Evolutionary conservation across 2,888 invertebrate species (phyloP).

Genomic region (Shargacucullia verbasci): DNA sequence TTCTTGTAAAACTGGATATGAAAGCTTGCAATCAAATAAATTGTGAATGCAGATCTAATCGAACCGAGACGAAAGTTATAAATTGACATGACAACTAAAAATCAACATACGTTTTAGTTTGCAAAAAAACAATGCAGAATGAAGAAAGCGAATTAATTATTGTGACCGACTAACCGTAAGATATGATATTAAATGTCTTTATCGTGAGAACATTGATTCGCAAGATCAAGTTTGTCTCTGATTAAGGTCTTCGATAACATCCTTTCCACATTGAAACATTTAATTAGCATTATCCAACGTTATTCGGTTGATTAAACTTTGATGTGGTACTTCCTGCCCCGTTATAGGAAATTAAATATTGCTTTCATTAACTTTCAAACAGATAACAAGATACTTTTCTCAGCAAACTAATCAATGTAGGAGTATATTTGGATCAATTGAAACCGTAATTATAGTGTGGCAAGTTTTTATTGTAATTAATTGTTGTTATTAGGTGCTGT

Average conservation of each 20-base stretch:
- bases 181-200: conserved; percentile 26
- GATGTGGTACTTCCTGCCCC: conserved; percentile 49
- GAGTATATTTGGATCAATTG: conserved; percentile 35
- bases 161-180: conserved; percentile 5
- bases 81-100: conserved; percentile 18
- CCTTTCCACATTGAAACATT: conserved; percentile 41
- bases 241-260: conserved; percentile 47
- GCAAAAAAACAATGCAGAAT: conserved; percentile 3
- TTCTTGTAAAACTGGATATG: conserved; percentile 20
- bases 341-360: conserved; percentile 42
- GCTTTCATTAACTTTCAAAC: conserved; percentile 40
- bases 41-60: conserved; percentile 28
- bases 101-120: no score
- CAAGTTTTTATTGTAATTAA: conserved; percentile 41
- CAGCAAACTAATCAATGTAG: conserved; percentile 23
- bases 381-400: conserved; percentile 29
- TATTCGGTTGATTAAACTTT: conserved; percentile 47
- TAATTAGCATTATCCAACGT: conserved; percentile 52
- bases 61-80: conserved; percentile 32
- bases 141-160: conserved; percentile 28
- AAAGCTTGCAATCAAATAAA: conserved; percentile 23
- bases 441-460: conserved; percentile 41
- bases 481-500: conserved; percentile 33
- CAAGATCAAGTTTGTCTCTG: conserved; percentile 38
- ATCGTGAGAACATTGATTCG: conserved; percentile 44